Evolutionary conservation across 1,140 invertebrate species (phyloP), one percentile per base, ranked within the genome.

Genomic region (Potamilus streckersoni): DNA sequence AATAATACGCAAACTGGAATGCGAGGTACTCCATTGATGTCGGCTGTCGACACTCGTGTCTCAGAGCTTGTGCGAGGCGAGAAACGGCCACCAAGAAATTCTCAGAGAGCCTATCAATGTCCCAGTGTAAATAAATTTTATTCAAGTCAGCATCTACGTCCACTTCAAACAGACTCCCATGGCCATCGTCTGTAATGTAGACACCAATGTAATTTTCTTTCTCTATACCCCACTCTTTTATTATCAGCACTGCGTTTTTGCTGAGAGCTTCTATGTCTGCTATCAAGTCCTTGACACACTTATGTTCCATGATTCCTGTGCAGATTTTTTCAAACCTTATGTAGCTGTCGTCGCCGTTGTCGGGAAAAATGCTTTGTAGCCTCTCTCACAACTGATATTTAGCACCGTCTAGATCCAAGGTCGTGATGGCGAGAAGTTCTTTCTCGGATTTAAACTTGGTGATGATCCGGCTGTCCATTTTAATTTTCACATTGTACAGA

Each of bases 401-500:
- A 23, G 23, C 23, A 23, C 23, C 0, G 23, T 23, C 23, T 23
- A 23, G 23, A 2, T 69, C 67, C 11, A 73, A 49, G 5, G 67
- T 61, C 23, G 59, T 69, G 66, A 60, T 74, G n/a, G 61, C 56
- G 31, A 74, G 72, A 13, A 80, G 71, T 77, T 80, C 79, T 20
- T 71, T 69, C 19, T 67, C 63, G 20, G 79, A 80, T 23, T 62
- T 64, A 67, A 80, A 80, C 1, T 56, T 4, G 20, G 61, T 20
- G n/a, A n/a, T n/a, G n/a, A 23, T 23, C 23, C 23, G 23, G 23
- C 23, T 23, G 0, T 75, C 67, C 2, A 73, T 23, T 71, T 82
- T 82, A 23, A 76, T 64, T 58, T 74, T 75, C 64, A 82, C 73
- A 59, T 82, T 82, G 73, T 82, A 82, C 23, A 82, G 64, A 57